Evolutionary conservation across 2,797 vertebrate species (phyloP).

Genomic region (Tinamus major): DNA sequence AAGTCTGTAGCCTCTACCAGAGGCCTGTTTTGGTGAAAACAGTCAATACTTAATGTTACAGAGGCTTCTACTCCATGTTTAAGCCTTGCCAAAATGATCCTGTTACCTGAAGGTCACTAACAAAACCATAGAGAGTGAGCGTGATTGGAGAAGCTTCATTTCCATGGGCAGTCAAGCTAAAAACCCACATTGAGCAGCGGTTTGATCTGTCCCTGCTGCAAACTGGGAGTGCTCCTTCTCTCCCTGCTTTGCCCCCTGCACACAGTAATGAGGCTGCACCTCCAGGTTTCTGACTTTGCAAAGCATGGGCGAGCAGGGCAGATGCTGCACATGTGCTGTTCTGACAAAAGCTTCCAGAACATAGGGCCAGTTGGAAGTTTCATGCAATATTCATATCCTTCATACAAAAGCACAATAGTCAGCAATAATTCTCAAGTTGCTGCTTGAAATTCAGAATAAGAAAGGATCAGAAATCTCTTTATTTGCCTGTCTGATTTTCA

Average conservation of each 20-base stretch:
- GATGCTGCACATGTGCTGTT: fast-evolving
- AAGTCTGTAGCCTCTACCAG: neutral
- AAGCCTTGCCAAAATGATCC: neutral
- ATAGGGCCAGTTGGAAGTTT: neutral
- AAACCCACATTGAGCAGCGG: fast-evolving
- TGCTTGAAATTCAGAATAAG: neutral
- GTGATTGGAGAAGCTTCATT: neutral
- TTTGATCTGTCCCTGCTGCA: neutral
- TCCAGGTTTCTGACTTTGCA: neutral
- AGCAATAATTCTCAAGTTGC: neutral
- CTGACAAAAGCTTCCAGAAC: neutral
- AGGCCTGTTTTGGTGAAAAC: neutral
- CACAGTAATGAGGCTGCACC: neutral
- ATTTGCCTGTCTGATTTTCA: neutral
- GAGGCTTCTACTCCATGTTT: neutral
- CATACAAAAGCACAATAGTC: neutral
- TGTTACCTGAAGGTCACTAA: neutral
- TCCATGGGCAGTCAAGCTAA: neutral
- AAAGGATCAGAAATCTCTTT: neutral
- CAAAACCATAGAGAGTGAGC: neutral
- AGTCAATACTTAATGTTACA: neutral
- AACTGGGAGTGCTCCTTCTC: neutral
- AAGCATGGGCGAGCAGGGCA: neutral
- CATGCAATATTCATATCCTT: neutral
- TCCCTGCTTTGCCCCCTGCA: fast-evolving